Evolutionary conservation across 2,797 vertebrate genomes (phyloP), one percentile per base, ranked within the genome.

Genomic region (Hirundo rustica): DNA sequence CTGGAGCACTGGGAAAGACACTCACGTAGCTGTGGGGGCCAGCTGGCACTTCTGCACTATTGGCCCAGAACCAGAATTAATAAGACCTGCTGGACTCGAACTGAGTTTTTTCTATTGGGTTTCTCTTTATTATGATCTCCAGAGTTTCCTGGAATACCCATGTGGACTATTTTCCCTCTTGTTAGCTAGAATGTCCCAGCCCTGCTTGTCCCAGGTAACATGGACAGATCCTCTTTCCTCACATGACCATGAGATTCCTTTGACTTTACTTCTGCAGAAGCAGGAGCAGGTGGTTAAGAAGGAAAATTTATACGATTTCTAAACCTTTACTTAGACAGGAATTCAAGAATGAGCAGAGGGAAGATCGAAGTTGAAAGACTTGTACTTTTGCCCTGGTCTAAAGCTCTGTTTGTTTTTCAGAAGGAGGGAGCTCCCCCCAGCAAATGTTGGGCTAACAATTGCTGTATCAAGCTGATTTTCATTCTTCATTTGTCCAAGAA

Each of bases 11-110:
- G 0, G 51, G 58, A 62, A 88, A 85, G 95, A 80, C 60, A 60
- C 36, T 76, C 40, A 21, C 2, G 2, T 4, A 81, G 77, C 40
- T 44, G 25, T 47, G 84, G 74, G 66, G 58, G 84, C 89, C 91
- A 91, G 92, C 86, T 92, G 94, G 91, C 87, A 79, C 34, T 36
- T 44, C 29, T n/a, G 73, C 60, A 47, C 51, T 23, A 13, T 36
- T 92, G 94, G 87, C 91, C 82, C 45, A 54, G 29, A 78, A 58
- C 23, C 86, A 89, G 77, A 82, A 54, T 76, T 93, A 95, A 62
- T 84, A 81, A 82, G 84, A 91, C 8, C 77, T 87, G 81, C 67
- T 92, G 87, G 84, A 92, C 48, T 76, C 70, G 55, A 87, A 40
- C 54, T 10, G 77, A 76, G 30, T 19, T 86, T 83, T 94, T 94